Percentiles rank a stretch among this genome's conserved stretches.
These are phyloP conservation scores for Hephaestus fuliginosus DNA, from an alignment of 2,797 vertebrate species.

Conservation along the genomic window DNA sequence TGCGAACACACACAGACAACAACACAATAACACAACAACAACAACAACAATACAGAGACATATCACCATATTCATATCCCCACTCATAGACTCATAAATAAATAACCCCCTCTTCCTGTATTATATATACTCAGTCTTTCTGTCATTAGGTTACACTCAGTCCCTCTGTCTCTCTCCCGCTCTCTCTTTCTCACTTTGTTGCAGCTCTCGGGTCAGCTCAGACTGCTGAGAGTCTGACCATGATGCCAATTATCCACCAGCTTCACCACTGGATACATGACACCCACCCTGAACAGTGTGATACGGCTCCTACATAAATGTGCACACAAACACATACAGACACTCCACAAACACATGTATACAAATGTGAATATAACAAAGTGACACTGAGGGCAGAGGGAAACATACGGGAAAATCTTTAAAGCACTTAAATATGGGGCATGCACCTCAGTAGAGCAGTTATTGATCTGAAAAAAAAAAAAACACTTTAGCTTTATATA, in stretches of 20 bases:
- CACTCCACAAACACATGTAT: constrained; percentile 42
- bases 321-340: constrained; percentile 17
- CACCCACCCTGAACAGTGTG: constrained; percentile 58
- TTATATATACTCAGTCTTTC: constrained; percentile 68
- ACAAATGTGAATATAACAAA: constrained; percentile 38
- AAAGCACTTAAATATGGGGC: not conserved
- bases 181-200: constrained; percentile 64
- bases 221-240: constrained; percentile 73
- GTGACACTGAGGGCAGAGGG: constrained; percentile 16
- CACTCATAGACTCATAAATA: constrained; percentile 57
- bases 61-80: constrained; percentile 69
- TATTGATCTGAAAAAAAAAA: not conserved
- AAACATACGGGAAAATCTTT: not conserved
- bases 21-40: not conserved
- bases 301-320: constrained; percentile 37
- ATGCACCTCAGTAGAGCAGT: not conserved
- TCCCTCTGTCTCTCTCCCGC: constrained; percentile 52
- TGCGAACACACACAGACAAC: not conserved
- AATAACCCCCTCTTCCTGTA: constrained; percentile 63
- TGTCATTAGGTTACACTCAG: constrained; percentile 63
- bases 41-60: constrained; percentile 12
- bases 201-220: constrained; percentile 71
- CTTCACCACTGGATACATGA: constrained; percentile 73
- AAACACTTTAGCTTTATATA: not conserved
- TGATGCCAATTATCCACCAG: constrained; percentile 81